Conservation (phyloP, 2,113 vertebrate genomes). For the Phocoena sinus region DNA sequence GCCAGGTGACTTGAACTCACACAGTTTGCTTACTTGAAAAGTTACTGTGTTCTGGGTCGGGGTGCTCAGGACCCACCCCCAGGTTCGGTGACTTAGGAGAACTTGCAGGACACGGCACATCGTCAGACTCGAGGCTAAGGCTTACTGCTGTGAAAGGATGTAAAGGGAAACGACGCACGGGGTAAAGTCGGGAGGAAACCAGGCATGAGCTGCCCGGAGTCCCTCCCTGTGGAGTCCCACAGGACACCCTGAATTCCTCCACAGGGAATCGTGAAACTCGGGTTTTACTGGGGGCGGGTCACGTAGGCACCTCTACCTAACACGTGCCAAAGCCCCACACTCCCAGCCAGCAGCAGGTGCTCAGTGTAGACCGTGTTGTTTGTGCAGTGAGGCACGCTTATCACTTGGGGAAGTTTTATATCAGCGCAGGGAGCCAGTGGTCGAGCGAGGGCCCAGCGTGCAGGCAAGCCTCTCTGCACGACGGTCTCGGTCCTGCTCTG, state of each 20-base stretch:
- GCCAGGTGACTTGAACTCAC: not conserved
- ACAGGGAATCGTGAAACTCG: rapidly evolving
- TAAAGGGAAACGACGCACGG: rapidly evolving
- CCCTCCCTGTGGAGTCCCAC: not conserved
- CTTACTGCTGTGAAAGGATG: not conserved
- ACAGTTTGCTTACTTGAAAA: not conserved
- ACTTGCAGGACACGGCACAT: rapidly evolving
- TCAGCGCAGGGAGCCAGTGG: rapidly evolving
- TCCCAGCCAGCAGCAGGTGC: not conserved
- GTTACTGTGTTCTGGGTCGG: rapidly evolving
- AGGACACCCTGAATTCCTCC: not conserved
- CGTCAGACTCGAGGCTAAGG: rapidly evolving
- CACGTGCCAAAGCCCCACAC: rapidly evolving
- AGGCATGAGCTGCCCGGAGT: rapidly evolving
- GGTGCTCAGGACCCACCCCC: not conserved
- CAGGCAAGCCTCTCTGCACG: not conserved
- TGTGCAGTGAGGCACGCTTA: rapidly evolving
- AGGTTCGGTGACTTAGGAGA: rapidly evolving
- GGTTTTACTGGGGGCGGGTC: not conserved
- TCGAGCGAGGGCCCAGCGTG: rapidly evolving
- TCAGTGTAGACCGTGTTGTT: rapidly evolving
- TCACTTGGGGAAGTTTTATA: rapidly evolving
- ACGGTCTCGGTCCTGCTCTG: rapidly evolving
- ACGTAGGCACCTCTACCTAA: not conserved
- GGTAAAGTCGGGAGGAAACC: not conserved